Base-by-base conservation (phyloP, 2,113 vertebrate genomes). In the Oceanites oceanicus region DNA sequence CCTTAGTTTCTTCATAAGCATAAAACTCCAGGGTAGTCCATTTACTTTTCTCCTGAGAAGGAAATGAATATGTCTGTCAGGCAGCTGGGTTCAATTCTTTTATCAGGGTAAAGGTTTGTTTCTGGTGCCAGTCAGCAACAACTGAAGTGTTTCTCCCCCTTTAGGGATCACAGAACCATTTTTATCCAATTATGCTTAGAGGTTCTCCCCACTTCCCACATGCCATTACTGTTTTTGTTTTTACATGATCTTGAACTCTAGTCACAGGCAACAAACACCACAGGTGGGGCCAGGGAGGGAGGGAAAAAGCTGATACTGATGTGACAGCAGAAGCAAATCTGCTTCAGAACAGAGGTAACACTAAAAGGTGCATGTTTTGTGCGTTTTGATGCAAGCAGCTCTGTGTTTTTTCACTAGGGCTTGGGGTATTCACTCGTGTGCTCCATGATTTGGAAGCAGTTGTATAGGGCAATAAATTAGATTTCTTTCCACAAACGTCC, bases 31-130 rank as follows among this genome's bases (percentile, higher is more conserved):
- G 38, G 32, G 47, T 86, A 96, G 93, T 92, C 92, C 79, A 90
- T 81, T 93, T 80, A 76, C n/a, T 93, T 96, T 82, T 95, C 72
- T 50, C 56, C 22, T 56, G 62, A 89, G 83, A 90, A 94, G 85
- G 70, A 96, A 96, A 96, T 96, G 4, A 95, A 40, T 95, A 92
- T 77, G n/a, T 88, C 85, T 90, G 27, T 91, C 78, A 96, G 89
- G 50, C 85, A 93, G 56, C 74, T 96, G 67, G 30, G 47, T 83
- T 97, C 58, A 92, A 61, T 84, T 68, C 18, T 55, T 21, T 70
- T 94, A 92, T 89, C 42, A 83, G 32, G 55, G 44, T 87, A 86
- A 80, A 88, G 50, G 42, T 62, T 93, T 88, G 15, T 58, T 97
- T 75, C 94, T 96, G 30, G 34, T 95, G 92, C 61, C 74, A 95